phyloP scores from a whole-genome alignment of 1,140 invertebrate species.

The Zaprionus capensis region DNA sequence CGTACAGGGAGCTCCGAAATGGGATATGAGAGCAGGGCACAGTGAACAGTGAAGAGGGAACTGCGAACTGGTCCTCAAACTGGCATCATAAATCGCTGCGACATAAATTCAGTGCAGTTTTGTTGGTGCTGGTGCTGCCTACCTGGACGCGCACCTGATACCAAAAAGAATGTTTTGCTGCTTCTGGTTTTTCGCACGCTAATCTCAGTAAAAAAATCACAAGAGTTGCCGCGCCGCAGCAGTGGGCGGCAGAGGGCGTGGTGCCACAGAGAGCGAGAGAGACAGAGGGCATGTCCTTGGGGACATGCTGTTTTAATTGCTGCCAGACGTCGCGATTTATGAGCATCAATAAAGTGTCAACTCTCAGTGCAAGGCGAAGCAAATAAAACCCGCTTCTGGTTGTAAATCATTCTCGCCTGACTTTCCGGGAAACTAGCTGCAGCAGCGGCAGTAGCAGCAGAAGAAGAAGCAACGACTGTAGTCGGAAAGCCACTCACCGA shows the following conservation, averaged over 20 bases:
- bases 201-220: slow-evolving; percentile 82
- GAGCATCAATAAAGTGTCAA: slow-evolving; percentile 82
- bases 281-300: slow-evolving; percentile 63
- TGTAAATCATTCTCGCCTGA: slow-evolving; percentile 72
- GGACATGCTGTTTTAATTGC: slow-evolving; percentile 80
- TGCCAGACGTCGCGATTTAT: slow-evolving; percentile 78
- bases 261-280: not conserved
- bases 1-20: slow-evolving; percentile 27
- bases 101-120: slow-evolving; percentile 77
- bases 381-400: slow-evolving; percentile 68
- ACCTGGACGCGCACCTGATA: slow-evolving; percentile 69
- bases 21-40: slow-evolving; percentile 18
- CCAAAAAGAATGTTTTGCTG: slow-evolving; percentile 51
- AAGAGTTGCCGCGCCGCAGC: not conserved
- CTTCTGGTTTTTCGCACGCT: slow-evolving; percentile 66
- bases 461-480: slow-evolving; percentile 3
- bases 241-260: not conserved
- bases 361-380: slow-evolving; percentile 49
- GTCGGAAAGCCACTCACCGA: slow-evolving; percentile 4
- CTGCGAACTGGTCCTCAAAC: slow-evolving; percentile 18
- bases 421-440: slow-evolving; percentile 68
- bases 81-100: slow-evolving; percentile 64
- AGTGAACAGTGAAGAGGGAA: slow-evolving; percentile 4
- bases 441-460: not conserved
- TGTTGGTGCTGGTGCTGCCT: slow-evolving; percentile 40